phyloP scores from a whole-genome alignment of 1,140 invertebrate species.

The Bicyclus anynana region DNA sequence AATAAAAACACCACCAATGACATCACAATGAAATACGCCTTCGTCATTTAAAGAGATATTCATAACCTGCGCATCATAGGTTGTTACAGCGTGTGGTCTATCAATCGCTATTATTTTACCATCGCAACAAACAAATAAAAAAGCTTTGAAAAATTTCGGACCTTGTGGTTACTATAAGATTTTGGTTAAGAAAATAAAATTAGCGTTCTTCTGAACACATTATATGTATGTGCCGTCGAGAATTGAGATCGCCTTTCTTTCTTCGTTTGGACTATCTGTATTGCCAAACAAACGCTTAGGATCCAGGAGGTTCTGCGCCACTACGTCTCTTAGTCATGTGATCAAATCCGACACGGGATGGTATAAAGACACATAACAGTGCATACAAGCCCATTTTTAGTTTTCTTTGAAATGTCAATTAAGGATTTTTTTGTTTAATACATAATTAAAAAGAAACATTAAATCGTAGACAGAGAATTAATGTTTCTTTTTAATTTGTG shows the following conservation, averaged over 20 bases:
- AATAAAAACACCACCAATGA: too few relatives aligned
- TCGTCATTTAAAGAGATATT: neutral
- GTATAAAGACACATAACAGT: conserved; percentile 1
- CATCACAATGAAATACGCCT: too few relatives aligned
- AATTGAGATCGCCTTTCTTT: neutral
- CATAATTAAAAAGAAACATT: too few relatives aligned
- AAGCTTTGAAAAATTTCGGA: conserved; percentile 3
- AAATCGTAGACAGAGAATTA: too few relatives aligned
- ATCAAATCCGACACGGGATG: neutral
- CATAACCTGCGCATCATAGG: conserved; percentile 13
- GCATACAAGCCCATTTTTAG: neutral
- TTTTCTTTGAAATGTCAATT: neutral
- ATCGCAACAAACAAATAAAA: conserved; percentile 22
- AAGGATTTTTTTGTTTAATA: too few relatives aligned
- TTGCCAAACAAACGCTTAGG: neutral
- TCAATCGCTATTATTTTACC: conserved; percentile 15
- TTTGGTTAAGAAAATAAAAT: neutral
- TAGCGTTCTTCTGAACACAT: neutral
- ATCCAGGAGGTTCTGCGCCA: neutral
- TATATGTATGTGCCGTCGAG: neutral
- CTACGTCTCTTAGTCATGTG: neutral
- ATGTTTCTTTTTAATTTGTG: too few relatives aligned
- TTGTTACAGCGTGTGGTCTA: conserved; percentile 18
- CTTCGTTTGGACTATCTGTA: neutral
- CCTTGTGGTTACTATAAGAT: neutral